Percentiles rank a stretch among this genome's conserved stretches.
Conservation (phyloP, 2,888 invertebrate genomes). For the Sinotaia quadrata region DNA sequence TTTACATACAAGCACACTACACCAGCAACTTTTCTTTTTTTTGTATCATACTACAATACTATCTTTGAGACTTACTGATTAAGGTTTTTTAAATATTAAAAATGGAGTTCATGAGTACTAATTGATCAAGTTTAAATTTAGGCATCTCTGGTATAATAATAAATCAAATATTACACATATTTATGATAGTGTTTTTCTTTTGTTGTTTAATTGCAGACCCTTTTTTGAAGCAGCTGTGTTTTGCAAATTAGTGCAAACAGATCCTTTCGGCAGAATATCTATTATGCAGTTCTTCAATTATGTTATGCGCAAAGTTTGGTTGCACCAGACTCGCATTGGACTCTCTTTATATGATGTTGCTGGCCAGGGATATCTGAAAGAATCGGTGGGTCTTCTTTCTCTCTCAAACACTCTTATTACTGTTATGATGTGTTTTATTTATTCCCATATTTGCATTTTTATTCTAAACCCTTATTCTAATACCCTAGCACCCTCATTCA, state of each 20-base stretch:
- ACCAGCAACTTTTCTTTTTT: no score
- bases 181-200: neutral
- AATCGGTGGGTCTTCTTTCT: conserved; percentile 79
- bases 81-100: no score
- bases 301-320: conserved; percentile 93
- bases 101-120: no score
- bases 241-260: conserved; percentile 88
- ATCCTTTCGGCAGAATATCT: conserved; percentile 88
- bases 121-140: no score
- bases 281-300: conserved; percentile 94
- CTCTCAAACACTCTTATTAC: neutral
- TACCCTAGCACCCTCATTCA: no score
- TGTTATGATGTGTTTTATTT: neutral
- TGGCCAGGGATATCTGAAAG: conserved; percentile 90
- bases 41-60: no score
- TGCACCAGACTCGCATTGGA: conserved; percentile 94
- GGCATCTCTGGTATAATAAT: no score
- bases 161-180: no score
- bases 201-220: conserved; percentile 73
- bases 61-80: no score
- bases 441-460: neutral
- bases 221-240: conserved; percentile 91
- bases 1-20: no score
- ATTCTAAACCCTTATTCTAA: no score
- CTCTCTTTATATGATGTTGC: conserved; percentile 92